A percentile compares a stretch with the other conserved stretches of the same genome.
Evolutionary conservation across 2,888 invertebrate species (phyloP).

Genomic region (Phengaris arion): DNA sequence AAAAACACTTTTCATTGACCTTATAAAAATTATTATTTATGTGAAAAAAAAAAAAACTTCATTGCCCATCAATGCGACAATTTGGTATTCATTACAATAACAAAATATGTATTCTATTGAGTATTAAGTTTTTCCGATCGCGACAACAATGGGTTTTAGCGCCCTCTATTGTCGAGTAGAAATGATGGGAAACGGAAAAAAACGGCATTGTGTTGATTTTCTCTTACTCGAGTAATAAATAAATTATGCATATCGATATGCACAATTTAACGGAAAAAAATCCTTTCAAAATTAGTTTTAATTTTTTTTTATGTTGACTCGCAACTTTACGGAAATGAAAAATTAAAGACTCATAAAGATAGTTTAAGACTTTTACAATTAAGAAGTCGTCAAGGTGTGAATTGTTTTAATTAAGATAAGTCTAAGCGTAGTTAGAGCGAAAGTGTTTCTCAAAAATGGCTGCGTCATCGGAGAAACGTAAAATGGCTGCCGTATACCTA

Average conservation of each 20-base stretch:
- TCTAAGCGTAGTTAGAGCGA: constrained; percentile 32
- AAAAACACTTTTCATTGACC: neutral
- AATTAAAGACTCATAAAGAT: too few relatives aligned
- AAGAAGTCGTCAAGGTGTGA: neutral
- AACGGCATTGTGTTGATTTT: constrained; percentile 43
- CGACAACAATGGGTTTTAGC: constrained; percentile 45
- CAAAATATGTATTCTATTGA: constrained; percentile 16
- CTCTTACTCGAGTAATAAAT: constrained; percentile 40
- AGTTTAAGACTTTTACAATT: neutral
- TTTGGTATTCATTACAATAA: constrained; percentile 4
- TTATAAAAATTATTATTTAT: neutral
- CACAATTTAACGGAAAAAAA: neutral
- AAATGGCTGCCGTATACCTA: constrained; percentile 10
- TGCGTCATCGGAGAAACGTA: constrained; percentile 48
- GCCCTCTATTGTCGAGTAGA: constrained; percentile 65
- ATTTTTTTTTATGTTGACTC: too few relatives aligned
- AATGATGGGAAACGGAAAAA: constrained; percentile 57
- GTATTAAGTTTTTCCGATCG: constrained; percentile 36
- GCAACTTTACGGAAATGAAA: too few relatives aligned
- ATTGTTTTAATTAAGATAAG: neutral
- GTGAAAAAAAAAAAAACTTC: neutral
- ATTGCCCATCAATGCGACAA: constrained; percentile 9
- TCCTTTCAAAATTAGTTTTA: too few relatives aligned
- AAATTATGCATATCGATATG: constrained; percentile 16
- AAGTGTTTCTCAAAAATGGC: constrained; percentile 46